phyloP scores from a whole-genome alignment of 2,113 vertebrate species.

The Pseudopodoces humilis region DNA sequence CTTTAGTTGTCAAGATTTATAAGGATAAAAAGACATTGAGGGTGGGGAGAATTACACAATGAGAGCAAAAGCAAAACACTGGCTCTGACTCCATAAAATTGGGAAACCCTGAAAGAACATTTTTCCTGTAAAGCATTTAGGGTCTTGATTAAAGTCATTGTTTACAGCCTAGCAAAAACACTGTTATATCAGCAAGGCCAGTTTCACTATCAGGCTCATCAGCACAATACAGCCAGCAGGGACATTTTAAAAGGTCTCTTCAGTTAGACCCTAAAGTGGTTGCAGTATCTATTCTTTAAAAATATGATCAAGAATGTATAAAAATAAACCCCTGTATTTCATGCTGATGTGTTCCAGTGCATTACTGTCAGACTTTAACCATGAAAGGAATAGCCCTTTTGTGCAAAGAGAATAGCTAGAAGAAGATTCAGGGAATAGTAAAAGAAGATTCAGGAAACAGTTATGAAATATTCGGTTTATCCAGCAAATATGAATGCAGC shows the following conservation, averaged over 20 bases:
- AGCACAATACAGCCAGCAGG: background rate
- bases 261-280: conserved; percentile 37
- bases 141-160: conserved; percentile 55
- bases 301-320: conserved; percentile 55
- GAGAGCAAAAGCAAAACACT: conserved; percentile 13
- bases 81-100: conserved; percentile 22
- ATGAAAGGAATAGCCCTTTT: conserved; percentile 23
- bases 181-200: conserved; percentile 14
- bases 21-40: background rate
- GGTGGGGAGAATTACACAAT: background rate
- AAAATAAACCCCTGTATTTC: conserved; percentile 51
- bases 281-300: conserved; percentile 53
- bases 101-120: conserved; percentile 42
- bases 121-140: conserved; percentile 45
- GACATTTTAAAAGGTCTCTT: conserved; percentile 46
- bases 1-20: conserved; percentile 10
- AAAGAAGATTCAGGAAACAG: background rate
- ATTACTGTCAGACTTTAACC: conserved; percentile 42
- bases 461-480: conserved; percentile 12
- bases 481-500: background rate
- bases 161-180: conserved; percentile 33
- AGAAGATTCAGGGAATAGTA: conserved; percentile 15
- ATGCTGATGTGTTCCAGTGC: conserved; percentile 33
- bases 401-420: background rate
- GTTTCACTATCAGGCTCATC: conserved; percentile 32